Evolutionary conservation across 1,140 invertebrate species (phyloP).

Genomic region (Drosophila ogumai): DNA sequence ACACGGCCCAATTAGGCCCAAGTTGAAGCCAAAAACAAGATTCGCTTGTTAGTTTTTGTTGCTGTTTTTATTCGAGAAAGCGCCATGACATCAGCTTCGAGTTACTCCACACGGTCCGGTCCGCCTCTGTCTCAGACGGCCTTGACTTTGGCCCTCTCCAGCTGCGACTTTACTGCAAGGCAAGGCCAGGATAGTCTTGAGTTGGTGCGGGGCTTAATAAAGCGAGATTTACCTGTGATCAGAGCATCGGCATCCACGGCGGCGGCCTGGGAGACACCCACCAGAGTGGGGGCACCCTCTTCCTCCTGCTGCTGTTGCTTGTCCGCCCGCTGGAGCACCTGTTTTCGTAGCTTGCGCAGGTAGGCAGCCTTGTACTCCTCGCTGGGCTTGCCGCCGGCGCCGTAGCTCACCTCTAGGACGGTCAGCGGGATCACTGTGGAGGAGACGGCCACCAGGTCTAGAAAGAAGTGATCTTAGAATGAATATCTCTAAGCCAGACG

Average conservation of each 20-base stretch:
- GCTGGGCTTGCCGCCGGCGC: constrained; percentile 74
- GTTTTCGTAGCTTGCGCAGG: constrained; percentile 78
- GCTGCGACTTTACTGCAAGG: constrained; percentile 62
- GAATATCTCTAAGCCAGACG: too few species aligned
- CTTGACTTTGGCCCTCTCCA: constrained; percentile 67
- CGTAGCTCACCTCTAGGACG: constrained; percentile 86
- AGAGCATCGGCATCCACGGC: constrained; percentile 54
- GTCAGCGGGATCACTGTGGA: constrained; percentile 88
- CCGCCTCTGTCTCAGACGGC: constrained; percentile 39
- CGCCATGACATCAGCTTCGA: constrained; percentile 36
- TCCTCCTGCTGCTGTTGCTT: constrained; percentile 4
- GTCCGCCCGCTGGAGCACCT: constrained; percentile 62
- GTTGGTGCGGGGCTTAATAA: neutral
- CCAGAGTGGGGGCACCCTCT: constrained; percentile 15
- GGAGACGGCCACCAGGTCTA: constrained; percentile 88
- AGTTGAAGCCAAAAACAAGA: constrained; percentile 44
- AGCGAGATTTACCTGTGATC: constrained; percentile 53
- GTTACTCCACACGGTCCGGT: constrained; percentile 3
- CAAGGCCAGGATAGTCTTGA: neutral
- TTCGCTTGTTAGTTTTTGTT: constrained; percentile 25
- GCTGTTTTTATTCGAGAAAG: constrained; percentile 15
- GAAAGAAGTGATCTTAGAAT: neutral
- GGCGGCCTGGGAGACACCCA: constrained; percentile 17
- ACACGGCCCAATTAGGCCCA: constrained; percentile 27
- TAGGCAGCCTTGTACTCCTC: constrained; percentile 82